Base-by-base conservation (phyloP, 1,140 invertebrate genomes). In the Neodiprion virginianus region DNA sequence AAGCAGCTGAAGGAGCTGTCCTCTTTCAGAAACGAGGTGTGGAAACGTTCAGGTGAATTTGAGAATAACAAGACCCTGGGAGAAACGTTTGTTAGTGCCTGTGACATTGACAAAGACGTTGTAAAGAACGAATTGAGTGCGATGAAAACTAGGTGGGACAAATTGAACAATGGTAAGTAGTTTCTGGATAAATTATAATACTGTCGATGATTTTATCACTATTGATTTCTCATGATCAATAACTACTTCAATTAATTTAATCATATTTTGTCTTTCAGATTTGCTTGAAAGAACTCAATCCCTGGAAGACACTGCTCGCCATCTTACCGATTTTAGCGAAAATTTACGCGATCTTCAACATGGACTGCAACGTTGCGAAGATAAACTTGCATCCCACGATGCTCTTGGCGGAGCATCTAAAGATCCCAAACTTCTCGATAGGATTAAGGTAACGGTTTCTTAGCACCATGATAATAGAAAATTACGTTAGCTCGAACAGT, bases 21-120 rank as follows among this genome's bases (percentile, higher is more conserved):
- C 79, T 92, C 93, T 49, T 95, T 98, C 87, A 93, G 96, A 78
- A 98, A 97, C 84, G 97, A 98, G 80, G 92, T 98, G 0, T 96
- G 96, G 93, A 96, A 97, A 82, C 94, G 95, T 77, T 95, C 95
- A 69, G 96, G 96, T 10, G 97, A 98, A 86, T 98, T 95, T 83
- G 97, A 98, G 79, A 96, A 96, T 83, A 94, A 94, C 75, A 94
- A 93, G 83, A 94, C 92, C 0, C 88, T 94, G 3, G 97, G 96
- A 11, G 95, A 98, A 79, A 94, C 95, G 0, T 96, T 98, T 88
- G 88, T 96, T 23, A 91, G 91, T 3, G 92, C 95, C 71, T 97
- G 96, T 77, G 96, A 98, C 82, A 93, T 95, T 72, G 97, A 98
- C 82, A 96, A 97, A 82, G 96, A 97, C 67, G 92, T 95, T 11